Evolutionary conservation across 2,888 invertebrate species (phyloP).

Genomic region (Mesoligia furuncula): DNA sequence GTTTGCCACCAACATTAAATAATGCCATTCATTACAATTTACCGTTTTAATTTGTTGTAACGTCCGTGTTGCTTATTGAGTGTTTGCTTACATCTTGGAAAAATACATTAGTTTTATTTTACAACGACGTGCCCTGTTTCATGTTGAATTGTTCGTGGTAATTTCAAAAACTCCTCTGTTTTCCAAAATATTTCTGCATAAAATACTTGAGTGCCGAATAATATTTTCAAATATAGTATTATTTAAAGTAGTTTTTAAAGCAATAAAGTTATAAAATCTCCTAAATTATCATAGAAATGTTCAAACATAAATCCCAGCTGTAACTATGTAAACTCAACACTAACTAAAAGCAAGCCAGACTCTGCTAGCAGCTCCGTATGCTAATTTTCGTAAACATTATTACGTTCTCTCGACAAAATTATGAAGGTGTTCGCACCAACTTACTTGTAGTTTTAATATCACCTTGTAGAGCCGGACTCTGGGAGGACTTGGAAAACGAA

Average conservation of each 20-base stretch:
- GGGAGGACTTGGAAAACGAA: constrained; percentile 3
- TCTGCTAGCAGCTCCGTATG: constrained; percentile 11
- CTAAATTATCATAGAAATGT: constrained; percentile 1
- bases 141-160: background rate
- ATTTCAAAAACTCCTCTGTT: background rate
- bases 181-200: background rate
- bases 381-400: constrained; percentile 24
- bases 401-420: constrained; percentile 23
- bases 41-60: constrained; percentile 23
- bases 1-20: constrained; percentile 41
- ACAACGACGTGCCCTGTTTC: background rate
- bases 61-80: constrained; percentile 3
- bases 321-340: background rate
- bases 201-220: background rate
- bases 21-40: constrained; percentile 50
- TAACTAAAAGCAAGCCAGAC: constrained; percentile 3
- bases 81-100: constrained; percentile 4
- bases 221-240: background rate
- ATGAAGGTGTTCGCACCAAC: constrained; percentile 28
- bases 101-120: constrained; percentile 1
- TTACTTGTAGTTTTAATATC: constrained; percentile 46
- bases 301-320: background rate
- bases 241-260: background rate
- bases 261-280: background rate
- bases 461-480: background rate